Evolutionary conservation across 2,113 vertebrate genomes (phyloP), one percentile per base, ranked within the genome.

Genomic region (Anhinga rufa): DNA sequence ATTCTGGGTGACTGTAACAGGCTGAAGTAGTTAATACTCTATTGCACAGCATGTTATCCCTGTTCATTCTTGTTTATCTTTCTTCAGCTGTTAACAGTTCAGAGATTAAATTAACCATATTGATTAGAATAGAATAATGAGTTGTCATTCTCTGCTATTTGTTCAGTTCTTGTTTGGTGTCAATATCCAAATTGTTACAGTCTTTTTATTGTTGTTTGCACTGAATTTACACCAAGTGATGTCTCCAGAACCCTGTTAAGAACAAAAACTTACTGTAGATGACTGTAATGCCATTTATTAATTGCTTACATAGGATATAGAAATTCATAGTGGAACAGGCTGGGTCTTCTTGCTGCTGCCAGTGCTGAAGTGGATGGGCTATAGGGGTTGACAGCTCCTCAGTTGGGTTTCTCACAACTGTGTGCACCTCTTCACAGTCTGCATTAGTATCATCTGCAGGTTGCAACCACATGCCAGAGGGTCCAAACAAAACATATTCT

Each of bases 11-110:
- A 71, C 71, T 90, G 57, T 49, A 90, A 81, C 70, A 95, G 82
- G n/a, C 51, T 89, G 70, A 68, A 82, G 51, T 54, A 81, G 94
- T 97, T 97, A 97, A 97, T 97, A 69, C 70, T 75, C 94, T 85
- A 94, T 72, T 40, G 40, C 65, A 79, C 84, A 95, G 60, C 18
- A 11, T 88, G 72, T 62, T 95, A 75, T 82, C 90, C 51, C 93
- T 92, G 64, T 82, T 97, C 81, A 82, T n/a, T 85, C 88, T 92
- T 93, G 75, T 86, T 96, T 83, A 96, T 32, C 46, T 94, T 97
- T 88, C 78, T 84, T 95, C 86, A 96, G 80, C 85, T 86, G 61
- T 96, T 78, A 57, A n/a, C 76, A 64, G 92, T 86, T 96, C 82
- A 91, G 69, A 93, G 66, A 83, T 93, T 96, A 94, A 96, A 92